Base-by-base conservation (phyloP, 2,113 vertebrate species). In the Lampris megalopsis region DNA sequence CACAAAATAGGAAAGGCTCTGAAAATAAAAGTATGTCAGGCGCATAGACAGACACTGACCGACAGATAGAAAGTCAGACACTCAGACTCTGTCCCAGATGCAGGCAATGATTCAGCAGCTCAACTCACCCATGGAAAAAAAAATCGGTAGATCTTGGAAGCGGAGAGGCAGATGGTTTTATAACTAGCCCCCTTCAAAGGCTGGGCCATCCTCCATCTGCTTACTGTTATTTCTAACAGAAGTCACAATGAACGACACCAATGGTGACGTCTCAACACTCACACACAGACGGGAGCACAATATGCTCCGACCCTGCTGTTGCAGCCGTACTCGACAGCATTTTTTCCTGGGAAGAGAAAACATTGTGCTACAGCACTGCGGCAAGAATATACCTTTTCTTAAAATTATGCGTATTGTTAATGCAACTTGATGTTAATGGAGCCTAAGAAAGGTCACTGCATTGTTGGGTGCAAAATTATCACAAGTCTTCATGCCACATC, bases 141-240 rank as follows among this genome's bases (percentile, higher is more conserved):
- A 24, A 57, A 63, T 52, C 7, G 0, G 37, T 43, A 42, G 42
- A 48, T 73, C 56, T 43, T 49, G 48, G 73, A 74, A 35, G 62
- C 4, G 24, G 58, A 83, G 74, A 74, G 58, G 77, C 85, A 90
- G 88, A 88, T 88, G 88, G 80, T 73, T 79, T 86, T 49, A 56
- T 68, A 63, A 73, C 36, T 48, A 68, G n/a, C 57, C 49, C 69
- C 67, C 63, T 73, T 65, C 52, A 45, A 1, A 47, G 47, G 60
- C 42, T 48, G 63, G 53, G 40, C 53, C 7, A 0, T 9, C 48
- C 50, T 78, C 80, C 85, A 79, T 89, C 86, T 89, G 86, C 41
- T 68, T 43, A 0, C 54, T 7, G 41, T 78, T 80, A 52, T 45
- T 68, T 54, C 36, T 47, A 40, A 7, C 60, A 63, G 43, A 68